These are phyloP conservation scores for Ormyrus nitidulus DNA, from an alignment of 2,888 invertebrate species.

Conservation along the genomic window DNA sequence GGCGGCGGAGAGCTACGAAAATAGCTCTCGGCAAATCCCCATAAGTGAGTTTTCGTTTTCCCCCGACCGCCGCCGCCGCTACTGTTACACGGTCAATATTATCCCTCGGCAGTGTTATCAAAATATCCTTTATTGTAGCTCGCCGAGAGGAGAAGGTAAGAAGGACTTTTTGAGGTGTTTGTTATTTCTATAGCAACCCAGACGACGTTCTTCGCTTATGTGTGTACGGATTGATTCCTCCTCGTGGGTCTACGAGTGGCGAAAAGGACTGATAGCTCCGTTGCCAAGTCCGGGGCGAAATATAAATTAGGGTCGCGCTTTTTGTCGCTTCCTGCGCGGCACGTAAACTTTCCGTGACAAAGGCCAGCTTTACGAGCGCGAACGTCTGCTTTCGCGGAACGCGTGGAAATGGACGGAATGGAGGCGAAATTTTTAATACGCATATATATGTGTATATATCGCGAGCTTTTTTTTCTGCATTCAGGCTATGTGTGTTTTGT, in stretches of 20 bases:
- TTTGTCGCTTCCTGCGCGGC: neutral
- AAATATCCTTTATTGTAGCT: slow-evolving; percentile 19
- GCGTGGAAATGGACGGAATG: too few relatives aligned
- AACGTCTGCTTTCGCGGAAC: too few relatives aligned
- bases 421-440: too few relatives aligned
- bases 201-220: neutral
- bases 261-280: too few relatives aligned
- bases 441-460: too few relatives aligned
- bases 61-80: neutral
- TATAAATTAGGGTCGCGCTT: neutral
- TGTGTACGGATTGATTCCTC: slow-evolving; percentile 20
- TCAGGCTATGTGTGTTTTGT: slow-evolving; percentile 31
- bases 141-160: slow-evolving; percentile 1
- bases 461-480: neutral
- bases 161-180: slow-evolving; percentile 14
- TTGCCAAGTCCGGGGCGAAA: neutral
- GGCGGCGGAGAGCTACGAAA: neutral
- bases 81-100: slow-evolving; percentile 24
- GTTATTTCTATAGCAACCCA: slow-evolving; percentile 47
- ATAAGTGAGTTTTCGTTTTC: slow-evolving; percentile 4
- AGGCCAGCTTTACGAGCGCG: neutral
- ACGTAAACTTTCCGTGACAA: slow-evolving; percentile 1
- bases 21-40: neutral
- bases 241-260: too few relatives aligned
- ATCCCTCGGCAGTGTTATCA: neutral